These are phyloP conservation scores for Drosophila parabipectinata DNA, from an alignment of 1,140 invertebrate genomes.

Conservation along the genomic window DNA sequence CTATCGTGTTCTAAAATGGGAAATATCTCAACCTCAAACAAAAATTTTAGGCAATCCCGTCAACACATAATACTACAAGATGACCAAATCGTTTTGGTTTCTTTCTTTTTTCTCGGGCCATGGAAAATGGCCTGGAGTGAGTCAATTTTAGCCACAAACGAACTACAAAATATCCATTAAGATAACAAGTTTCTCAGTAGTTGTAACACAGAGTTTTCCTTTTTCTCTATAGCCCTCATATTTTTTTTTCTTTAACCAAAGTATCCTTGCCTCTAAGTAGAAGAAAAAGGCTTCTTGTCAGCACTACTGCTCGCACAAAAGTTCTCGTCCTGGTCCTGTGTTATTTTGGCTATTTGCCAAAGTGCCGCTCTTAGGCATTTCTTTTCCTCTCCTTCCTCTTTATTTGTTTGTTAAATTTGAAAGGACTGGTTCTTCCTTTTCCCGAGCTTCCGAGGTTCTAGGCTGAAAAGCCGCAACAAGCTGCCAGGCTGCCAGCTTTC, in stretches of 20 bases:
- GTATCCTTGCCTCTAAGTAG: constrained; percentile 59
- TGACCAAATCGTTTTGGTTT: constrained; percentile 10
- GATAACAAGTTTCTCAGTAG: constrained; percentile 82
- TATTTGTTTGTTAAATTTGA: constrained; percentile 61
- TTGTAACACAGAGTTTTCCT: constrained; percentile 70
- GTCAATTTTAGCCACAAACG: constrained; percentile 80
- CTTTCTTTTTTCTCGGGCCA: not conserved
- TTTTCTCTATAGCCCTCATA: constrained; percentile 32
- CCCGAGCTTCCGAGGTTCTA: constrained; percentile 7
- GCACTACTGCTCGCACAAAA: constrained; percentile 40
- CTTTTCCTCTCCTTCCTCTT: constrained; percentile 14
- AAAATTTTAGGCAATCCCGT: constrained; percentile 13
- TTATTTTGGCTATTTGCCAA: constrained; percentile 67
- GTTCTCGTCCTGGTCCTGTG: constrained; percentile 50
- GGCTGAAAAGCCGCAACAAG: constrained; percentile 43
- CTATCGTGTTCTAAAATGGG: constrained; percentile 1
- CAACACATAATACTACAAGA: constrained; percentile 25
- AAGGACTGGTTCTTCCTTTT: constrained; percentile 52
- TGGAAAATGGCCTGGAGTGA: constrained; percentile 51
- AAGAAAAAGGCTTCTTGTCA: constrained; percentile 48
- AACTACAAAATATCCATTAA: constrained; percentile 82
- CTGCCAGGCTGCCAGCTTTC: constrained; percentile 30
- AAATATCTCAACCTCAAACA: not conserved
- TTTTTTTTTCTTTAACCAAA: constrained; percentile 34
- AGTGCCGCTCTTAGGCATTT: constrained; percentile 81